Base-by-base conservation (phyloP, 2,797 vertebrate genomes). In the Parauchenoglanis punctatus region DNA sequence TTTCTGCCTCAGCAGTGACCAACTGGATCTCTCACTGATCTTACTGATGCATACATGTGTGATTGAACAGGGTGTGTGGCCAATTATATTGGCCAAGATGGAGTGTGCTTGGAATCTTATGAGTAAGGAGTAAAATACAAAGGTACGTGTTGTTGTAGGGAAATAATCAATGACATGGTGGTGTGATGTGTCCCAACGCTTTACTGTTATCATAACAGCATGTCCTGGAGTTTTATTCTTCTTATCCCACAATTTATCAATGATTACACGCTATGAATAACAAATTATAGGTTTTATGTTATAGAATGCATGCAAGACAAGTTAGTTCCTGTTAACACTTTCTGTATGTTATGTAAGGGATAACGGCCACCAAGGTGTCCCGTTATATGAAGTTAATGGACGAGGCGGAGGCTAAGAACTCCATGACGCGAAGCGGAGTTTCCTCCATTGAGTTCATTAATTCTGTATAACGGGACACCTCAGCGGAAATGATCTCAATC, bases 1-100 rank as follows among this genome's bases (percentile, higher is more conserved):
- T 89, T 87, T 78, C 68, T 82, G 70, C 82, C 80, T 73, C 90
- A 68, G 65, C 31, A 35, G 31, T 72, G 56, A 86, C 61, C 86
- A 87, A 77, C 61, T 68, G 67, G 75, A 54, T 85, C 85, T 68
- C 23, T 44, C 54, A 25, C 52, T 18, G 20, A 67, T 58, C 87
- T 87, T 86, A 80, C 73, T 84, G 72, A 61, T 77, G 40, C 44
- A 85, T 88, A 81, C 23, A 83, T 61, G 56, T 7, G 35, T 59
- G 52, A 70, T 56, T 40, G 18, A n/a, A 59, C 40, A 6, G 6
- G 31, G 56, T 72, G 18, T 75, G 28, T 76, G 59, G 23, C 20
- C 11, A 17, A 44, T 81, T 72, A 86, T 80, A 80, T 12, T 56
- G 2, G 5, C 11, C 7, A 1, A 80, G 31, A 25, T 46, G 31